Evolutionary conservation across 1,140 invertebrate genomes (phyloP).

Genomic region (Scaptomyza hsui): DNA sequence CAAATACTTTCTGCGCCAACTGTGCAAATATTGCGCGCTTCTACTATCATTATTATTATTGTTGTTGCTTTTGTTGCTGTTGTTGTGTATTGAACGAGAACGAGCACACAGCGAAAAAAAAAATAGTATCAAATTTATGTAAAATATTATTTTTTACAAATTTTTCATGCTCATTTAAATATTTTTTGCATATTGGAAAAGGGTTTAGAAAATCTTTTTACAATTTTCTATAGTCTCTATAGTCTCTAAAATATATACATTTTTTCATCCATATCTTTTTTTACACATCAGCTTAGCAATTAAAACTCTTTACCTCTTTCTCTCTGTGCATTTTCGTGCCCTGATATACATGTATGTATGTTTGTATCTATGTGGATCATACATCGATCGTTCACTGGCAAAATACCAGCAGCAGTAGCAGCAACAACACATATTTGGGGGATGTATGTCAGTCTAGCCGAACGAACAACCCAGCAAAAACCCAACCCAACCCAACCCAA

Average conservation of each 20-base stretch:
- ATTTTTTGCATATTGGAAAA: no score
- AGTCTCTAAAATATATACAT: no score
- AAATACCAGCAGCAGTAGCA: conserved; percentile 44
- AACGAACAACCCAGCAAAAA: conserved; percentile 1
- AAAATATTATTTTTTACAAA: background rate
- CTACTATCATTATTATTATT: conserved; percentile 14
- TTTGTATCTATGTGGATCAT: conserved; percentile 34
- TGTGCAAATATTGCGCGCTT: conserved; percentile 67
- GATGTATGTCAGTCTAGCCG: conserved; percentile 23
- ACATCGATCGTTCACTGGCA: conserved; percentile 33
- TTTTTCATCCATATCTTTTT: no score
- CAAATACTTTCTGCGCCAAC: conserved; percentile 59
- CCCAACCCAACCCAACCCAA: background rate
- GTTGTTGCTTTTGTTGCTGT: conserved; percentile 27
- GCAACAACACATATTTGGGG: conserved; percentile 23
- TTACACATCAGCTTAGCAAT: no score
- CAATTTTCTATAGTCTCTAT: no score
- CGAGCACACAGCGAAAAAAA: background rate
- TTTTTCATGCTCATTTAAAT: no score
- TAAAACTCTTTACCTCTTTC: no score
- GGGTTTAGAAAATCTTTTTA: no score
- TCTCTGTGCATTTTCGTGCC: background rate
- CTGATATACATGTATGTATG: no score
- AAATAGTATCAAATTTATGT: background rate
- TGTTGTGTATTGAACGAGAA: conserved; percentile 6